Conservation (phyloP, 37 sponge, comb jelly and placozoan species). For the Amphimedon queenslandica region DNA sequence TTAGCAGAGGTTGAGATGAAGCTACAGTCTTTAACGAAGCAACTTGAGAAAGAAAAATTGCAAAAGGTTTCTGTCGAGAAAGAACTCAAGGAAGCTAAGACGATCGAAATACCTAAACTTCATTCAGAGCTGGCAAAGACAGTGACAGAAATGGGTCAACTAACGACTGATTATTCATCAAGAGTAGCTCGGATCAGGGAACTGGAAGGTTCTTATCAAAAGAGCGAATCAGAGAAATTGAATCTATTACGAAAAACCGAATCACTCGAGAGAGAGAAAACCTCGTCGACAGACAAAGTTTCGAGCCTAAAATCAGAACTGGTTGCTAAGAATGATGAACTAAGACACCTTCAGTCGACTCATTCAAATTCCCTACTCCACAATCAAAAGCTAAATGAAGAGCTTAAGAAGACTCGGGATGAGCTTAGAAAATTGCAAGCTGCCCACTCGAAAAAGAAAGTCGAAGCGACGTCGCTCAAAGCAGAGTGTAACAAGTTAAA, state of each 20-base stretch:
- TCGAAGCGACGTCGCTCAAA: background rate
- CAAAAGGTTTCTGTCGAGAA: background rate
- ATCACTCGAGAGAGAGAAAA: background rate
- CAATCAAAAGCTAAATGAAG: background rate
- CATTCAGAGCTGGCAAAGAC: slow-evolving; percentile 8
- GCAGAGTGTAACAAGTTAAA: background rate
- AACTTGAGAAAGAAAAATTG: slow-evolving; percentile 18
- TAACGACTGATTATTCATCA: background rate
- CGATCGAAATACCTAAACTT: slow-evolving; percentile 1
- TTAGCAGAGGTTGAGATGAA: background rate
- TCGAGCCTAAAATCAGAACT: background rate
- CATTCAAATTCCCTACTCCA: background rate
- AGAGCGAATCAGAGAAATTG: background rate
- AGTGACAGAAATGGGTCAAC: background rate
- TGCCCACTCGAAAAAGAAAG: background rate
- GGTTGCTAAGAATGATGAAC: background rate
- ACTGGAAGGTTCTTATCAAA: background rate
- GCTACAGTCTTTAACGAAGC: no score
- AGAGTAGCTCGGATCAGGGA: background rate
- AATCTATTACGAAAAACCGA: background rate
- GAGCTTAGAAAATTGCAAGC: background rate
- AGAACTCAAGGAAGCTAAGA: background rate
- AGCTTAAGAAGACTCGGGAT: background rate
- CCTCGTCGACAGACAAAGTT: background rate
- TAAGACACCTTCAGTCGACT: background rate